Percentiles rank a stretch among this genome's conserved stretches.
phyloP scores from a whole-genome alignment of 2,113 vertebrate species.

The Genyomyrus donnyi region DNA sequence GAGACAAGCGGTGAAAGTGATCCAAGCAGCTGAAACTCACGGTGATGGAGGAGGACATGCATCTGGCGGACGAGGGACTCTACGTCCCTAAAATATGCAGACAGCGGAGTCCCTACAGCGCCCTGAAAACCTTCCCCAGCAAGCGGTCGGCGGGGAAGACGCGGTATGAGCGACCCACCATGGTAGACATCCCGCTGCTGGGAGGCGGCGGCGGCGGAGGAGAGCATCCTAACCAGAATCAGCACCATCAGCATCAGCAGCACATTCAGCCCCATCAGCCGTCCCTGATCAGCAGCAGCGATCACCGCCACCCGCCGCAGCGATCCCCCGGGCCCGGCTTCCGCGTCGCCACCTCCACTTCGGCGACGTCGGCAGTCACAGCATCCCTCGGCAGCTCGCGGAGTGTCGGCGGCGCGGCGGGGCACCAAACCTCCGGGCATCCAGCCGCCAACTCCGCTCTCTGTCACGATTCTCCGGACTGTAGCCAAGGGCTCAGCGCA shows the following conservation, averaged over 20 bases:
- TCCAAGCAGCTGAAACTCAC: conserved; percentile 37
- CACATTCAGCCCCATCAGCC: conserved; percentile 52
- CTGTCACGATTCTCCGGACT: conserved; percentile 56
- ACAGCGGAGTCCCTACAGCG: conserved; percentile 77
- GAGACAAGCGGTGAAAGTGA: conserved; percentile 39
- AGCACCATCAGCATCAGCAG: conserved; percentile 55
- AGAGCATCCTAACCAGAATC: conserved; percentile 51
- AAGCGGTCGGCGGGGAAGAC: conserved; percentile 67
- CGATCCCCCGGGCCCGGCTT: conserved; percentile 67
- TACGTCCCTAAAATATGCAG: conserved; percentile 78
- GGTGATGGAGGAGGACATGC: conserved; percentile 78
- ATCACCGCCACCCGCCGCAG: conserved; percentile 52
- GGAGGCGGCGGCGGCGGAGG: conserved; percentile 53
- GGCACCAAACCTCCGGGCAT: conserved; percentile 52
- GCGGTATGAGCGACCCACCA: conserved; percentile 79
- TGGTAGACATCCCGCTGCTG: conserved; percentile 77
- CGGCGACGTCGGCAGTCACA: conserved; percentile 44
- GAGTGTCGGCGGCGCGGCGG: conserved; percentile 36
- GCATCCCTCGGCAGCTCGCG: conserved; percentile 50
- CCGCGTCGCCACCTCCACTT: conserved; percentile 65
- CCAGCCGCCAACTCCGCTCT: conserved; percentile 40
- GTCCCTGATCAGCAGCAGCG: conserved; percentile 55
- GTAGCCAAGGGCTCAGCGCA: conserved; percentile 74
- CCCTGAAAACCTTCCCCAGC: conserved; percentile 77
- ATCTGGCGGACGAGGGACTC: conserved; percentile 78